Conservation (phyloP, 2,797 vertebrate species). For the Austrolebias charrua region DNA sequence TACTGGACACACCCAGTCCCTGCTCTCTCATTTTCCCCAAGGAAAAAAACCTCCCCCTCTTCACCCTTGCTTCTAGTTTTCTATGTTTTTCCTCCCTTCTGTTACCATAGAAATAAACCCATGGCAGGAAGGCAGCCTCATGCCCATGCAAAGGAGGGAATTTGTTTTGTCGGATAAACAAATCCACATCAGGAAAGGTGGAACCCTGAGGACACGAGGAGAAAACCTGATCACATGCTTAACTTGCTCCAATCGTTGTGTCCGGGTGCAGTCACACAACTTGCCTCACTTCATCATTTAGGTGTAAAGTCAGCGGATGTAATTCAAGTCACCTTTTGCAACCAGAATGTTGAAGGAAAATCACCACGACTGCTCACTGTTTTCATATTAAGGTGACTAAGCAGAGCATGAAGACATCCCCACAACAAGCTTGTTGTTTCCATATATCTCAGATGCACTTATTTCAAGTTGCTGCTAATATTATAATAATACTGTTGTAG, state of each 20-base stretch:
- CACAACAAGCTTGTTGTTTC: background rate
- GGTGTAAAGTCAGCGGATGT: slow-evolving; percentile 36
- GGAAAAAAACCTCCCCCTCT: background rate
- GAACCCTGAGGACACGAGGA: slow-evolving; percentile 16
- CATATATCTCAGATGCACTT: background rate
- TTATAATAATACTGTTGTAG: no score
- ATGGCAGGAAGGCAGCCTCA: slow-evolving; percentile 54
- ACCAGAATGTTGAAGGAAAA: slow-evolving; percentile 18
- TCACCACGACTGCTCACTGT: slow-evolving; percentile 12
- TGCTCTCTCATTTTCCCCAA: slow-evolving; percentile 22
- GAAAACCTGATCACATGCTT: background rate
- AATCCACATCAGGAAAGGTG: slow-evolving; percentile 51
- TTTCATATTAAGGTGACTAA: background rate
- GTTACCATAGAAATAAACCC: slow-evolving; percentile 69
- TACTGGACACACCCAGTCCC: slow-evolving; percentile 47
- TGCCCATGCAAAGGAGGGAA: slow-evolving; percentile 70
- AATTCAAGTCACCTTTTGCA: slow-evolving; percentile 46
- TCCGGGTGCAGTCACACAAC: slow-evolving; percentile 34
- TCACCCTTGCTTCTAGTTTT: slow-evolving; percentile 5
- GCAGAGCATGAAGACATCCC: slow-evolving; percentile 15
- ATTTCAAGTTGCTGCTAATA: no score
- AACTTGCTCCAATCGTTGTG: slow-evolving; percentile 6
- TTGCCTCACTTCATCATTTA: slow-evolving; percentile 47
- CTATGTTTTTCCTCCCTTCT: slow-evolving; percentile 44
- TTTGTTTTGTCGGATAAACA: slow-evolving; percentile 73